Evolutionary conservation across 2,888 invertebrate species (phyloP), one percentile per base, ranked within the genome.

Genomic region (Eurytoma adleriae): DNA sequence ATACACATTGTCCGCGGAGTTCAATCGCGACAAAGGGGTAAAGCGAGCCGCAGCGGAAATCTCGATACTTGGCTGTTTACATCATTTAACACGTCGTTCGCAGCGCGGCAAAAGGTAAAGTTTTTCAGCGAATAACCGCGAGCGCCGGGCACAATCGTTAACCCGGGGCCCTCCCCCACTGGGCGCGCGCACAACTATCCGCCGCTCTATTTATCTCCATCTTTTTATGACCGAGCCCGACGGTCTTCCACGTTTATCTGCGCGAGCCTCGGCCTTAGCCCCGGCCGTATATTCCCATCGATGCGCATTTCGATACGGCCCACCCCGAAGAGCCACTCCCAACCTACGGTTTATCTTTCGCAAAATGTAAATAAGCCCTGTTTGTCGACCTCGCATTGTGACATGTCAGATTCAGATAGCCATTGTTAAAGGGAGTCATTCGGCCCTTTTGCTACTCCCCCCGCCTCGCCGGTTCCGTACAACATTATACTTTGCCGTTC

Each of bases 181-280:
- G 12, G n/a, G 1, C 13, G 27, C 48, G 27, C 12, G 14, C 54
- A n/a, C 20, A 14, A 40, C 62, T 77, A 76, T 77, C 69, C 69
- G n/a, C 57, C 69, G 62, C 73, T 68, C 62, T 64, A 74, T 74
- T 79, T 74, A 74, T 79, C 79, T 79, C 48, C 61, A 56, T 74
- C 73, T 78, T 68, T 73, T 68, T 78, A 78, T 78, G 54, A 61
- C 27, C 59, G 50, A n/a, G 50, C 20, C 40, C 27, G 14, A 52
- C 18, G 64, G 40, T 64, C n/a, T 27, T 62, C 62, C 14, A 20
- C 73, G 54, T 79, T 73, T 69, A 78, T 79, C 68, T 62, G 48
- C 20, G 40, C 14, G 40, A 12, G 16, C n/a, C 30, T 30, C 62
- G 40, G 40, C 40, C 62, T 40, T 64, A 59, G n/a, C 54, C 64